These are phyloP conservation scores for Pygoscelis adeliae DNA, from an alignment of 2,113 vertebrate genomes.

Conservation along the genomic window DNA sequence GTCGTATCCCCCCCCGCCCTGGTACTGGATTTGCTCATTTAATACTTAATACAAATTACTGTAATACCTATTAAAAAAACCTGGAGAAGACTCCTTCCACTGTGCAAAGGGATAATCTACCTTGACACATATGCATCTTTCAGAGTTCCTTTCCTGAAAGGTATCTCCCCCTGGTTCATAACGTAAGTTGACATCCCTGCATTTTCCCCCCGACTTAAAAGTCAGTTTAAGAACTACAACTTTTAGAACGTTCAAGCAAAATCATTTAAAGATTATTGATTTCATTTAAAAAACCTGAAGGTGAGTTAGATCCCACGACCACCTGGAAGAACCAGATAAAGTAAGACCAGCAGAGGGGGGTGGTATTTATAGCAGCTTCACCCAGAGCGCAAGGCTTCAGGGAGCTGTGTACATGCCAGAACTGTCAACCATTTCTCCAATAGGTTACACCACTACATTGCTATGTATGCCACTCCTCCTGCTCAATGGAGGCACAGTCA, in stretches of 20 bases:
- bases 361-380: constrained; percentile 41
- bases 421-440: not conserved
- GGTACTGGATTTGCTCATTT: not conserved
- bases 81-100: not conserved
- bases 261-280: not conserved
- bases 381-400: not conserved
- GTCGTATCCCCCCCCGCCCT: accelerated
- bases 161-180: not conserved
- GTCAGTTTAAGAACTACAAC: not conserved
- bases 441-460: not conserved
- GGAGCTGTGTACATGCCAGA: not conserved
- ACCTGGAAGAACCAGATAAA: not conserved
- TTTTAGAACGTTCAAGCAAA: not conserved
- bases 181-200: not conserved
- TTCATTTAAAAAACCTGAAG: not conserved
- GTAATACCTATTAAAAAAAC: not conserved
- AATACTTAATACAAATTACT: not conserved
- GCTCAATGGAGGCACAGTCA: not conserved
- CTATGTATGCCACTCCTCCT: not conserved
- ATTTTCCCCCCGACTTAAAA: not conserved
- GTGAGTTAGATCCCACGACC: not conserved
- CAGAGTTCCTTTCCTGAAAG: not conserved
- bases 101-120: not conserved
- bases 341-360: not conserved
- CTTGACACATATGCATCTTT: not conserved